Conservation (phyloP, 1,140 invertebrate species). For the Sitophilus oryzae region DNA sequence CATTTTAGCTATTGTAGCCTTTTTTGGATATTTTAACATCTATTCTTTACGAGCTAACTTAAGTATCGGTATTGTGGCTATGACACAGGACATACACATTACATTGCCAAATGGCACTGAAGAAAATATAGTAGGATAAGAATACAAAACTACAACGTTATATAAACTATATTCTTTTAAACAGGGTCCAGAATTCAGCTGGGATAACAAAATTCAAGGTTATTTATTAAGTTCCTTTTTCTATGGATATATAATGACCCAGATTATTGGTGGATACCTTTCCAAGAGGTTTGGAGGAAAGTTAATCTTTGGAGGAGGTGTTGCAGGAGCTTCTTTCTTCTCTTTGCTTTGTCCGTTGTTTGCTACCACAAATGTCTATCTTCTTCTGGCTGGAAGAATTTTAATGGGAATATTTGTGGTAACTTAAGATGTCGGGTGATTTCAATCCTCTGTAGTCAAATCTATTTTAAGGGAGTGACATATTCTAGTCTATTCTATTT, state of each 20-base stretch:
- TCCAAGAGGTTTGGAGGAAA: conserved; percentile 53
- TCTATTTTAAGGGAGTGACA: conserved; percentile 19
- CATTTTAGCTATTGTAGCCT: neutral
- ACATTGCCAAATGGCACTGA: neutral
- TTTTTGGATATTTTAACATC: neutral
- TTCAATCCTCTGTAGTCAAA: too few species aligned
- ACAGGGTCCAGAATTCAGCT: conserved; percentile 60
- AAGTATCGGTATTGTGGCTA: neutral
- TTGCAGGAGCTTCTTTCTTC: conserved; percentile 70
- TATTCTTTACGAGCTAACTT: neutral
- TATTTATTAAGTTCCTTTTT: conserved; percentile 81
- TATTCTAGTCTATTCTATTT: conserved; percentile 15
- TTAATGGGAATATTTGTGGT: conserved; percentile 85
- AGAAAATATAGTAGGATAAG: neutral
- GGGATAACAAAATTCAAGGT: conserved; percentile 71
- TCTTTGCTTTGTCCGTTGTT: conserved; percentile 75
- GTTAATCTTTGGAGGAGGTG: conserved; percentile 70
- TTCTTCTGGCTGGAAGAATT: conserved; percentile 68
- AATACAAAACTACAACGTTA: too few species aligned
- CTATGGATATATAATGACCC: conserved; percentile 69
- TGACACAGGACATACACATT: neutral
- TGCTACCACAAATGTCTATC: conserved; percentile 60
- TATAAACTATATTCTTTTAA: too few species aligned
- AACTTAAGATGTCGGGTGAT: conserved; percentile 11
- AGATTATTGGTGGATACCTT: conserved; percentile 55